Conservation (phyloP, 2,797 vertebrate species). For the Avahi laniger region DNA sequence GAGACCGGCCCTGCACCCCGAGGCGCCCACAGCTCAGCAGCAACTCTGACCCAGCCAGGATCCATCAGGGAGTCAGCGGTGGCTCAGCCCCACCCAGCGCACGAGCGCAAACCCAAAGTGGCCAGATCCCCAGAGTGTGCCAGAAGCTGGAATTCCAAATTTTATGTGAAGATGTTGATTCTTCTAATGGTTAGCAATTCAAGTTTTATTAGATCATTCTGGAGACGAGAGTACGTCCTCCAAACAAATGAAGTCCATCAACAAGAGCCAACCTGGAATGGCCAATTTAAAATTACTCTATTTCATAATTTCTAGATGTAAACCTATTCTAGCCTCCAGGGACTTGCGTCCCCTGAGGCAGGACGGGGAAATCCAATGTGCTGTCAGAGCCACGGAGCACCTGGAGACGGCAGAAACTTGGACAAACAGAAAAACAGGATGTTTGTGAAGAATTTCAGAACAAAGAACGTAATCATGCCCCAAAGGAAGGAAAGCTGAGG, state of each 20-base stretch:
- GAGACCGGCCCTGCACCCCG: accelerated
- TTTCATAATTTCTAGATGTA: neutral
- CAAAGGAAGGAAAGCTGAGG: neutral
- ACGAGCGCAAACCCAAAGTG: accelerated
- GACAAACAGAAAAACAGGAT: neutral
- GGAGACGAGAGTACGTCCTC: neutral
- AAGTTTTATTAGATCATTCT: neutral
- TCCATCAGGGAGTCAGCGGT: accelerated
- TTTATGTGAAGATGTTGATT: neutral
- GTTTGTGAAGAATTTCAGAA: neutral
- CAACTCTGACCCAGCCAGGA: neutral
- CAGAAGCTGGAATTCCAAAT: neutral
- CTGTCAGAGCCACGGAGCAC: neutral
- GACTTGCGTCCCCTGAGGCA: neutral
- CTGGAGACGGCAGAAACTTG: accelerated
- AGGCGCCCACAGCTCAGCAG: accelerated
- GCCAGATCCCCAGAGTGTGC: neutral
- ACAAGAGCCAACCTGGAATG: neutral
- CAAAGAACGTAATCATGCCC: neutral
- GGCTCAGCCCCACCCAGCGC: neutral
- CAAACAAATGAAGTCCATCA: neutral
- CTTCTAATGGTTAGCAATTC: neutral
- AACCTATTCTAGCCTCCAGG: accelerated
- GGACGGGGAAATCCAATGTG: accelerated
- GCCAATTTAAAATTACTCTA: accelerated